Conservation (phyloP, 2,888 invertebrate species). For the Euphydryas editha region DNA sequence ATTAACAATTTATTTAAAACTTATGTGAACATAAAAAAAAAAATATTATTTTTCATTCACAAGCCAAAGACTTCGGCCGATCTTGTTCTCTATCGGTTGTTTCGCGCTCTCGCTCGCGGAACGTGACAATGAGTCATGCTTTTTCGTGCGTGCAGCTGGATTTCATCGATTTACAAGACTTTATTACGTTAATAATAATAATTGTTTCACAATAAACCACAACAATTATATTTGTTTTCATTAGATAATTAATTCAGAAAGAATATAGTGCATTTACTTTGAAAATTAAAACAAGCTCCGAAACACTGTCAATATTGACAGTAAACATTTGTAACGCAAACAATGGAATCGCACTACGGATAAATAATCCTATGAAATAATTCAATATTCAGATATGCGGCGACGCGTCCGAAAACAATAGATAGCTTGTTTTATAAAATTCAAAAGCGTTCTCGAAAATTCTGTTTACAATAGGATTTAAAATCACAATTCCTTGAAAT, state of each 20-base stretch:
- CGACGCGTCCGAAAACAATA: conserved; percentile 44
- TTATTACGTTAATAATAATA: too few relatives aligned
- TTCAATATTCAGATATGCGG: conserved; percentile 53
- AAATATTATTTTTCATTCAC: too few relatives aligned
- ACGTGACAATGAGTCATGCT: too few relatives aligned
- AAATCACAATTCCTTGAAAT: not conserved
- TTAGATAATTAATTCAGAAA: conserved; percentile 30
- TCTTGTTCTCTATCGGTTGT: too few relatives aligned
- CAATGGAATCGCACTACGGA: conserved; percentile 45
- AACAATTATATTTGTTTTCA: not conserved
- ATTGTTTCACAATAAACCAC: not conserved
- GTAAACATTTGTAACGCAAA: conserved; percentile 47
- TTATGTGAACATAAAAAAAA: too few relatives aligned
- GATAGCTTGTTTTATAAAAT: conserved; percentile 2
- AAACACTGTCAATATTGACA: conserved; percentile 35
- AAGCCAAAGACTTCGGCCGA: too few relatives aligned
- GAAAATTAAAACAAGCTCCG: conserved; percentile 37
- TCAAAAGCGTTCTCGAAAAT: conserved; percentile 2
- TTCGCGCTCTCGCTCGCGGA: too few relatives aligned
- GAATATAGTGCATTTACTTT: conserved; percentile 27
- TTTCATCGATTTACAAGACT: too few relatives aligned
- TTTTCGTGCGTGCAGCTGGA: too few relatives aligned
- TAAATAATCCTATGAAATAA: conserved; percentile 48
- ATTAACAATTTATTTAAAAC: too few relatives aligned
- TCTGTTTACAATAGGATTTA: not conserved